Evolutionary conservation across 2,888 invertebrate genomes (phyloP), one percentile per base, ranked within the genome.

Genomic region (Ferrisia virgata): DNA sequence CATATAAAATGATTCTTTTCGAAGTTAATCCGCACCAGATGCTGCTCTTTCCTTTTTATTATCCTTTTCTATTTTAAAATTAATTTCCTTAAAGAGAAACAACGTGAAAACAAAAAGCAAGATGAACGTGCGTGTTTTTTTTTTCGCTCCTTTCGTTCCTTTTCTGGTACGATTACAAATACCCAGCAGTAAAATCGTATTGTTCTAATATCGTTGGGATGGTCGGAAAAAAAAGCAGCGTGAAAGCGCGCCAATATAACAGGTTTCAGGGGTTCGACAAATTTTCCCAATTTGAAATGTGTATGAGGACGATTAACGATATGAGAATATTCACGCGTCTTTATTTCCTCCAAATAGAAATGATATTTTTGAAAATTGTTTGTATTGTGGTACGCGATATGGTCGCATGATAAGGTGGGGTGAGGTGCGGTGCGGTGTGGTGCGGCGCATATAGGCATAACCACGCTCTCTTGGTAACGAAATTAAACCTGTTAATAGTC

Each of bases 401-500:
- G n/a, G 64, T 28, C 64, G 64, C 64, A 64, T 47, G 13, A 15
- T 8, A 47, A 18, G 47, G 47, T 18, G n/a, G n/a, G n/a, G n/a
- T n/a, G n/a, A n/a, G n/a, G n/a, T n/a, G n/a, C n/a, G n/a, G n/a
- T n/a, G n/a, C n/a, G n/a, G 11, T 39, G 39, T 53, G 15, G 18
- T 53, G 15, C 15, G 18, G 4, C 6, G 53, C 15, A n/a, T 53
- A n/a, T 11, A 11, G 9, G 33, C 33, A 33, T 72, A 47, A 72
- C 72, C 36, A 72, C 72, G 72, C 72, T 72, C 33, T 72, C 9
- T 36, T 72, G n/a, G n/a, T n/a, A 72, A 72, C 72, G 28, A 72
- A 72, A 72, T 40, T 79, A 79, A 79, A 79, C 79, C 79, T 79
- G 79, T 79, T 79, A 79, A 79, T 79, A 40, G 79, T 79, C 79